Base-by-base conservation (phyloP, 2,797 vertebrate species). In the Melanotaenia maccullochi region DNA sequence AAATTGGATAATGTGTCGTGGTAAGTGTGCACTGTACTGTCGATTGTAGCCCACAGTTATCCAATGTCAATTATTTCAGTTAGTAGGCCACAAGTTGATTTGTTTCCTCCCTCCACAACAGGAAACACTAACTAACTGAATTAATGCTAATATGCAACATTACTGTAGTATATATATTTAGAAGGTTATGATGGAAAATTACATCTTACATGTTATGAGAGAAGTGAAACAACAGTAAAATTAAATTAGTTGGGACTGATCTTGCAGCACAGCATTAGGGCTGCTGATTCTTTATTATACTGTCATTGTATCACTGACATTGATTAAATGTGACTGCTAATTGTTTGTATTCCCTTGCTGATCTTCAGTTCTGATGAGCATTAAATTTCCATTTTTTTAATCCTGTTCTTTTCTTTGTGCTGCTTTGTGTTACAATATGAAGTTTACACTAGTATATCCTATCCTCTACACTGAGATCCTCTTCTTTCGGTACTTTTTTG, bases 1-100 rank as follows among this genome's bases (percentile, higher is more conserved):
- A 76, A 78, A 84, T 22, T 6, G 25, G 35, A 79, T 77, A 73
- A 79, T 73, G 65, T 35, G 61, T 58, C 7, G 18, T 52, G 25
- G 38, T 49, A 36, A 65, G 25, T 65, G 51, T 70, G 62, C 55
- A 3, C 49, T 58, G 1, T 60, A 5, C 35, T 64, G 35, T 28
- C 52, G 62, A 65, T 52, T 57, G 44, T 30, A 14, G 57, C 60
- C 75, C 55, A 0, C 28, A 33, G 58, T 64, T 13, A 74, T 73
- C 52, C 44, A 33, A 0, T 64, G 67, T 22, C 35, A 47, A 54
- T 62, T 32, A 22, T n/a, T 18, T 70, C 44, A 36, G 18, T 65
- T 54, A 55, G 52, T 33, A 30, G 30, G 30, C 30, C 30, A 9
- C 8, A 58, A 38, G 28, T 33, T 5, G 59, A 52, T 63, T 52